Conservation (phyloP, 2,888 invertebrate genomes). For the Stenichneumon culpator region DNA sequence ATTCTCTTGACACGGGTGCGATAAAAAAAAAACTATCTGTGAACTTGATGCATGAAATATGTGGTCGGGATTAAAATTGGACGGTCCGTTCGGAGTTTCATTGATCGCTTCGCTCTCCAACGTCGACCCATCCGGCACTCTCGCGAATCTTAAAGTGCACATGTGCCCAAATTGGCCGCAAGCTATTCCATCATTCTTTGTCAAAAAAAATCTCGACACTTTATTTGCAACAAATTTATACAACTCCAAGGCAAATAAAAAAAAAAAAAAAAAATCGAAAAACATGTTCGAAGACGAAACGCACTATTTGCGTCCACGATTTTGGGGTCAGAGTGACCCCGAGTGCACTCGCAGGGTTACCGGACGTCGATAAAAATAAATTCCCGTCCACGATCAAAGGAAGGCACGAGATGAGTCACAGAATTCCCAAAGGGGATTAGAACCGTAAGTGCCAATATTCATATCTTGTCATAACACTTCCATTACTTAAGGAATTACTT, state of each 20-base stretch:
- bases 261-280: too few species aligned
- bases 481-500: too few species aligned
- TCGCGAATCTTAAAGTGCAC: background rate
- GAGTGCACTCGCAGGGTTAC: too few species aligned
- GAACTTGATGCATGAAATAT: background rate
- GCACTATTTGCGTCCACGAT: background rate
- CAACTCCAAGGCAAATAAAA: background rate
- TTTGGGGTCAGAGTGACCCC: background rate
- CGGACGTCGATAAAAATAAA: too few species aligned
- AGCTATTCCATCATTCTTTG: background rate
- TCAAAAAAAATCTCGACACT: background rate
- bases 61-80: background rate
- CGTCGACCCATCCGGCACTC: background rate
- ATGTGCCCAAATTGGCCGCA: background rate
- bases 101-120: background rate
- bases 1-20: background rate
- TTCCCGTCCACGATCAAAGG: too few species aligned
- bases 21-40: slow-evolving; percentile 1
- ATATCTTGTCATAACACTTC: too few species aligned
- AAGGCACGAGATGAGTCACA: too few species aligned
- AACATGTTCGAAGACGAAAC: too few species aligned
- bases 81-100: background rate
- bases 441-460: too few species aligned
- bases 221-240: background rate
- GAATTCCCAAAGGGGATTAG: too few species aligned